phyloP scores from a whole-genome alignment of 2,888 invertebrate genomes.

The Tiphia femorata region DNA sequence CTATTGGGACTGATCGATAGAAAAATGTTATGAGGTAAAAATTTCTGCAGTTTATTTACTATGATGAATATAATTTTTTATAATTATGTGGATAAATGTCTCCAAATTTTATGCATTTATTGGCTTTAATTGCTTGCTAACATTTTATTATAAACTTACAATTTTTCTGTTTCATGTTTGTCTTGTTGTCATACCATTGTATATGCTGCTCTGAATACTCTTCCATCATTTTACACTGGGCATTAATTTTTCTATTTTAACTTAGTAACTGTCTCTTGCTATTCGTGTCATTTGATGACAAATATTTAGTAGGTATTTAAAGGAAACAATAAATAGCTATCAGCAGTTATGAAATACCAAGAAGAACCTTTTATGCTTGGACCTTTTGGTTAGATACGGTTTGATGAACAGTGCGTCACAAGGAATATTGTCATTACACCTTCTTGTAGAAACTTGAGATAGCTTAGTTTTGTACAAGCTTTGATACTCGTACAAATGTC shows the following conservation, averaged over 20 bases:
- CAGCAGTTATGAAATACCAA: slow-evolving; percentile 13
- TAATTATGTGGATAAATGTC: no score
- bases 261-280: slow-evolving; percentile 26
- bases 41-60: no score
- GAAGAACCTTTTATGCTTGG: slow-evolving; percentile 10
- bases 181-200: slow-evolving; percentile 26
- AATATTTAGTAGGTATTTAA: not conserved
- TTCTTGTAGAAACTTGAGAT: slow-evolving; percentile 36
- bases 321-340: not conserved
- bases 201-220: slow-evolving; percentile 34
- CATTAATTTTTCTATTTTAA: slow-evolving; percentile 37
- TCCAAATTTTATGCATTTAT: no score
- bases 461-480: slow-evolving; percentile 54
- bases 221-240: slow-evolving; percentile 35
- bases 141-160: no score
- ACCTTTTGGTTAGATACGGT: slow-evolving; percentile 14
- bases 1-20: no score
- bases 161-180: slow-evolving; percentile 1
- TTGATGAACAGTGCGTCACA: slow-evolving; percentile 10
- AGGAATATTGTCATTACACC: slow-evolving; percentile 20
- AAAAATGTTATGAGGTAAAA: no score
- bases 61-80: no score
- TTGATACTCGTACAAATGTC: slow-evolving; percentile 48
- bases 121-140: no score
- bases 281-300: slow-evolving; percentile 5